Conservation (phyloP, 2,113 vertebrate species). For the Pygoscelis antarcticus region DNA sequence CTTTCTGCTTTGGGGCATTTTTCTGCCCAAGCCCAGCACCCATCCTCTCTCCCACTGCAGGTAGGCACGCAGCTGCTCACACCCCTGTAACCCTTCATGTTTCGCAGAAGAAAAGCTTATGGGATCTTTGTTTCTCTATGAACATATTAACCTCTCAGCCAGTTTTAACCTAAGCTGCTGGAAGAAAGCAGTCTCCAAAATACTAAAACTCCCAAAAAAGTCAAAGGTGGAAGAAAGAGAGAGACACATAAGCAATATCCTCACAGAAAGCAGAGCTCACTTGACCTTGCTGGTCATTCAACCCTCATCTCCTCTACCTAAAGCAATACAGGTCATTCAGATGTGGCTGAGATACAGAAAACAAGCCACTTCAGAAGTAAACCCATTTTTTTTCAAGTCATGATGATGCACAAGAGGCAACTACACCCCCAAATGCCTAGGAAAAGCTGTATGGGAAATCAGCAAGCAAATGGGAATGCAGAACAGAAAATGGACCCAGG, state of each 20-base stretch:
- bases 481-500: background rate
- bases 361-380: background rate
- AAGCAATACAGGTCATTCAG: background rate
- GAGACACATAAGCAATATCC: background rate
- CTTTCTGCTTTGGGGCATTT: background rate
- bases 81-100: background rate
- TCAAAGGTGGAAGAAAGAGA: background rate
- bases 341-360: background rate
- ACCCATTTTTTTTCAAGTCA: background rate
- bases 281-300: background rate
- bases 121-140: background rate
- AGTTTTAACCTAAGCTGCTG: background rate
- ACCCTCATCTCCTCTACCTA: background rate
- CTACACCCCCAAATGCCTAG: background rate
- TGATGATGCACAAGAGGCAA: background rate
- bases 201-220: background rate
- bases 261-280: background rate
- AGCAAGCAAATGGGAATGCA: background rate
- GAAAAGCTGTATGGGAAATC: background rate
- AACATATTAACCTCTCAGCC: background rate
- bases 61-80: rapidly evolving
- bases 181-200: background rate
- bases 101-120: background rate
- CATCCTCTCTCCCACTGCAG: background rate
- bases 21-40: rapidly evolving